Base-by-base conservation (phyloP, 2,888 invertebrate genomes). In the Beris chalybata region DNA sequence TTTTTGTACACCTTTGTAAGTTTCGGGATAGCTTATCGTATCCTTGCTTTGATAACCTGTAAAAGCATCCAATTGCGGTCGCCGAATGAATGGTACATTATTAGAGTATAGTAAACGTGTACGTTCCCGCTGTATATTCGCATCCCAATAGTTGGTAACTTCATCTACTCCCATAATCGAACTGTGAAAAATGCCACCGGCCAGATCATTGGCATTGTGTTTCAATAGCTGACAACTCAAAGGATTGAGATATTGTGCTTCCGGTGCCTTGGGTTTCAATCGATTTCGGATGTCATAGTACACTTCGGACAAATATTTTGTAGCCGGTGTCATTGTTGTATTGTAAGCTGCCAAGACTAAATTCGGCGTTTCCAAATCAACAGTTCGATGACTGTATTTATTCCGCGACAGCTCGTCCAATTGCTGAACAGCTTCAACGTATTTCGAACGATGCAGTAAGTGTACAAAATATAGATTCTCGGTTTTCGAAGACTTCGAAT, bases 401-500 rank as follows among this genome's bases (percentile, higher is more conserved):
- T 68, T 73, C 12, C 71, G 72, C 4, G 76, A 76, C n/a, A 77
- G 64, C 4, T 78, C 76, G 63, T 80, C 76, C 73, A 80, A 75
- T 29, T 78, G 77, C 0, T 75, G 73, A 3, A 79, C 75, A 0
- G 81, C 81, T 63, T 81, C 81, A 30, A 80, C 73, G 44, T 79
- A 81, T 64, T 79, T 79, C 3, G 75, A 76, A 44, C 77, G 77
- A 63, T 79, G 77, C 3, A 81, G 69, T 44, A 81, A 67, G 70
- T 79, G 74, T 0, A 80, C 76, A 50, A 81, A 73, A 54, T 79
- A 76, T 4, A 80, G 71, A 65, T 76, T 75, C 45, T 79, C 78
- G 3, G 77, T 72, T 6, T 73, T 72, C 0, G 72, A 70, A 0
- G 75, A 71, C 48, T 76, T 75, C 29, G 73, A 72, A 31, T 73